A percentile compares a stretch with the other conserved stretches of the same genome.
Conservation (phyloP, 92 coral and sea anemone genomes). For the Epizoanthus illoricatus region DNA sequence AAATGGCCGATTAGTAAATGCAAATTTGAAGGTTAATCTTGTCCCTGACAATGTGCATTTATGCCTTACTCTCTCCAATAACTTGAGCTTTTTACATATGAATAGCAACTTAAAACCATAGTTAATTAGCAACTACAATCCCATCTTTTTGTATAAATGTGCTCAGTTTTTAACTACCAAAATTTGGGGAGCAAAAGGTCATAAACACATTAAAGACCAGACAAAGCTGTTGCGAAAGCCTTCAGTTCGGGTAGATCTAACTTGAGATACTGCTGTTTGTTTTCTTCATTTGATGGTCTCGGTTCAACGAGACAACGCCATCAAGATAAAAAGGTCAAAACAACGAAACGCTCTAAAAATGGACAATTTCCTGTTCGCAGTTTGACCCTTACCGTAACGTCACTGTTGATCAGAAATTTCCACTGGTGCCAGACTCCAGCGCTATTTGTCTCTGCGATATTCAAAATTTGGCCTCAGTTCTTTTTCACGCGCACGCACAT, state of each 20-base stretch:
- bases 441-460: neutral
- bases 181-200: constrained; percentile 1
- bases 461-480: neutral
- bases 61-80: neutral
- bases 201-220: constrained; percentile 15
- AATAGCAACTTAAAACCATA: constrained; percentile 3
- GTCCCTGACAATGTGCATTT: constrained; percentile 17
- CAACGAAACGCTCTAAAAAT: neutral
- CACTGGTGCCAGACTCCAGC: neutral
- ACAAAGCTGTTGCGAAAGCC: neutral
- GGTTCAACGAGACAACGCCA: constrained; percentile 25
- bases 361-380: neutral
- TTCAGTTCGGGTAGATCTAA: constrained; percentile 18
- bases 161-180: neutral
- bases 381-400: neutral
- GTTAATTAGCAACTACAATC: constrained; percentile 10
- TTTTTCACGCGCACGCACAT: too few species aligned
- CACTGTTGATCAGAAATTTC: neutral
- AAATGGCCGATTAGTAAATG: neutral
- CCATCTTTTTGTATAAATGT: neutral
- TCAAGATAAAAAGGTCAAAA: neutral
- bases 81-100: constrained; percentile 17
- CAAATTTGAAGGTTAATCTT: constrained; percentile 24
- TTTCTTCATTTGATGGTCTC: neutral
- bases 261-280: constrained; percentile 14